Evolutionary conservation across 2,888 invertebrate genomes (phyloP).

Genomic region (Drosophila putrida): DNA sequence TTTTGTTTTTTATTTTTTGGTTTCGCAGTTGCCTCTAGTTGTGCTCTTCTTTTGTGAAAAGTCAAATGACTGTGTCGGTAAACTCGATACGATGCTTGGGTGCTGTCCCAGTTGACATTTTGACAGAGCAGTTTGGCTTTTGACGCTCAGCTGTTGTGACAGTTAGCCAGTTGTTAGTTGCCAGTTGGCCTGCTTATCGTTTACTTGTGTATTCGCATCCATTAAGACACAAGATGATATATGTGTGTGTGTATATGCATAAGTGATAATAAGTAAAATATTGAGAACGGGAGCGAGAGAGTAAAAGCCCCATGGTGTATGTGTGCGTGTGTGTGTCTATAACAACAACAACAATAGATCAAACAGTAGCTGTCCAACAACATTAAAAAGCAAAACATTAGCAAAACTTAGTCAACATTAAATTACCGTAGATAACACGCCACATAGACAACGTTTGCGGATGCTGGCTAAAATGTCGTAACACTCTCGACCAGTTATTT

Average conservation of each 20-base stretch:
- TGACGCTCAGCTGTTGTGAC: conserved; percentile 43
- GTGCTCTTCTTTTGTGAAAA: conserved; percentile 4
- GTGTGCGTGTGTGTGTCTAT: neutral
- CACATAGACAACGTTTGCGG: conserved; percentile 41
- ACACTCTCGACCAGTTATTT: conserved; percentile 13
- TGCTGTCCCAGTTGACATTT: conserved; percentile 26
- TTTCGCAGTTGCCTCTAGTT: conserved; percentile 8
- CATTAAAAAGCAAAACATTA: conserved; percentile 25
- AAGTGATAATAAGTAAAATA: conserved; percentile 28
- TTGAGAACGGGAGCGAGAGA: conserved; percentile 23
- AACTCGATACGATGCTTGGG: neutral
- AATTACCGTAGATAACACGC: conserved; percentile 52
- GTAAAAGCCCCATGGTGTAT: neutral
- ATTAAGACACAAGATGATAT: conserved; percentile 4
- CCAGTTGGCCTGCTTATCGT: conserved; percentile 28
- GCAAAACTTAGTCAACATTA: conserved; percentile 33
- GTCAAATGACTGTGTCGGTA: conserved; percentile 31
- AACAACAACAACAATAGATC: conserved; percentile 30
- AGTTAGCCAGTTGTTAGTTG: conserved; percentile 27
- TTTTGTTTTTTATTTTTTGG: neutral
- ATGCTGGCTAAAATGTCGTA: conserved; percentile 34
- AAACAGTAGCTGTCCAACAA: conserved; percentile 40
- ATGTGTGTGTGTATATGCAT: conserved; percentile 8
- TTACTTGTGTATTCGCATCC: conserved; percentile 11
- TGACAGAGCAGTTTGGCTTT: conserved; percentile 34